These are phyloP conservation scores for Drosophila punjabiensis DNA, from an alignment of 1,140 invertebrate genomes.

Conservation along the genomic window DNA sequence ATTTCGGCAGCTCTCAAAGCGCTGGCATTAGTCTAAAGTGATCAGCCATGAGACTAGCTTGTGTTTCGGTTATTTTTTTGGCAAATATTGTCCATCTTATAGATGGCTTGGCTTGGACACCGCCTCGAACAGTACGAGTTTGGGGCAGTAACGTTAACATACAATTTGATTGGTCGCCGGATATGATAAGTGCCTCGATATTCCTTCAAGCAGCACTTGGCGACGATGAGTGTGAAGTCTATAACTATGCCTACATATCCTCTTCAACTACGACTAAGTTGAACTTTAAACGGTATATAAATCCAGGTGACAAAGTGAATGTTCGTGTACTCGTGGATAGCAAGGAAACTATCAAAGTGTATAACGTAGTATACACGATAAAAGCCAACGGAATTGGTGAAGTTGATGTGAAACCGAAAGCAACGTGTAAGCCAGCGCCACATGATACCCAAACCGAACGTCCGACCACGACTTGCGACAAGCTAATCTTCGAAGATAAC, in stretches of 20 bases:
- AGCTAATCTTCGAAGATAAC: conserved; percentile 63
- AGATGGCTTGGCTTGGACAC: background rate
- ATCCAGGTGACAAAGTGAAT: background rate
- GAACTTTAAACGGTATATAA: background rate
- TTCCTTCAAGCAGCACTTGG: background rate
- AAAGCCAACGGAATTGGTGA: fast-evolving
- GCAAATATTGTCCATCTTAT: background rate
- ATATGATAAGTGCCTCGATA: background rate
- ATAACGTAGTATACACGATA: background rate
- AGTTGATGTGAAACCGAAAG: background rate
- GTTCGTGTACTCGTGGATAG: background rate
- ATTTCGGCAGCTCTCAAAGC: background rate
- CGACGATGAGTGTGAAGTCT: background rate
- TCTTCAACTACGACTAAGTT: background rate
- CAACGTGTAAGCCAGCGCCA: background rate
- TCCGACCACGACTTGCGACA: background rate
- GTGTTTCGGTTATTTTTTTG: background rate
- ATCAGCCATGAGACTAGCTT: background rate
- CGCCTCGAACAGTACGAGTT: background rate
- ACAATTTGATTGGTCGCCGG: no score
- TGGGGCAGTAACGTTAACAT: no score
- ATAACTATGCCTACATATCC: background rate
- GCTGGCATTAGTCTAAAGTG: background rate
- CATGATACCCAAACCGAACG: background rate
- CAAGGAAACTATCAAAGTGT: background rate